Base-by-base conservation (phyloP, 2,797 vertebrate genomes). In the Antennarius maculatus region DNA sequence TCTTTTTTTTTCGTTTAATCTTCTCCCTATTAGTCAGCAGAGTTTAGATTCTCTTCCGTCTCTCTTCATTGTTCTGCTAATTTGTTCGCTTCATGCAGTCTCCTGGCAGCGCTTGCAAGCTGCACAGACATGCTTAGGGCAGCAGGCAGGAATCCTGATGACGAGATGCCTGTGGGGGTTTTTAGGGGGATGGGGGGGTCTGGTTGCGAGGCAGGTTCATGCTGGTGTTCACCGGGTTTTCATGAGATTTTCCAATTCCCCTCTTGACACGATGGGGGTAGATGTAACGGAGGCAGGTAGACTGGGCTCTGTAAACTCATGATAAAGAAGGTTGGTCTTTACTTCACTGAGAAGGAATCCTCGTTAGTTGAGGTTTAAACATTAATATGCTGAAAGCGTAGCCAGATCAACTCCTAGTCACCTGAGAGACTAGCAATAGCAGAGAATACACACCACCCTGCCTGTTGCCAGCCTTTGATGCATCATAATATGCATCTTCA, bases 201-300 rank as follows among this genome's bases (percentile, higher is more conserved):
- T 17, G 14, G 66, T 76, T 78, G 74, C 29, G 65, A 84, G 81
- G 74, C 77, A 74, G 67, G 80, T 81, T 94, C 92, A 94, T 94
- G 94, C 93, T 94, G 93, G 93, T 95, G 92, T 91, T 93, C 69
- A 82, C 81, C 81, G 73, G 66, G 63, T 84, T 82, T 70, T 77
- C 54, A 71, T 75, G 79, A 89, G 83, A 74, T 73, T 23, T 23
- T 77, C 83, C 71, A 58, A 71, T 52, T 76, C 63, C 76, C 64
- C 57, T 58, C 51, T 60, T 48, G 46, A 54, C 51, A 31, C 14
- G 11, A 54, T 60, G 61, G 69, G 61, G 66, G 45, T 45, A 58
- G 61, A 77, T 45, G 43, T 10, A 53, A 52, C 69, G 51, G 71
- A 68, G 67, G 74, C 2, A 3, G 51, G 50, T 16, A 10, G 8